Evolutionary conservation across 1,140 invertebrate species (phyloP).

Genomic region (Sycobia sp.): DNA sequence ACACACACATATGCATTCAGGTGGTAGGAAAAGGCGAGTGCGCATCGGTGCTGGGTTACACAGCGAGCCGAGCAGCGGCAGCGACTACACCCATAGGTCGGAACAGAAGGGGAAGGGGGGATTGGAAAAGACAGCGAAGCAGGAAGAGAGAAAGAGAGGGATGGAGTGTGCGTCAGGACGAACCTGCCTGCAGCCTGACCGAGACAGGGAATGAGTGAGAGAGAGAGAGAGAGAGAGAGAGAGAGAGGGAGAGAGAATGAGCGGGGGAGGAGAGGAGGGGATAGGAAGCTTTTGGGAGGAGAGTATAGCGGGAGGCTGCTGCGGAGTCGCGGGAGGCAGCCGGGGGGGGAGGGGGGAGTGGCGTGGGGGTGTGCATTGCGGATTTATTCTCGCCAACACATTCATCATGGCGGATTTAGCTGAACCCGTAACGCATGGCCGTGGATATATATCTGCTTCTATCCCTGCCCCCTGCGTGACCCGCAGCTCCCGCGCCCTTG

Average conservation of each 20-base stretch:
- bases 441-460: constrained; percentile 61
- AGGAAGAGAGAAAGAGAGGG: too few species aligned
- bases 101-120: too few species aligned
- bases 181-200: too few species aligned
- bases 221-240: not conserved
- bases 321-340: constrained; percentile 29
- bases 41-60: not conserved
- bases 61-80: not conserved
- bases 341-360: constrained; percentile 39
- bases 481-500: constrained; percentile 22
- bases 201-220: constrained; percentile 11
- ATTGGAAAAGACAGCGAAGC: too few species aligned
- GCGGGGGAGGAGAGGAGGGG: constrained; percentile 15
- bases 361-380: constrained; percentile 62
- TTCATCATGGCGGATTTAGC: constrained; percentile 65
- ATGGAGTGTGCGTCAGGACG: too few species aligned
- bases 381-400: constrained; percentile 65
- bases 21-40: not conserved
- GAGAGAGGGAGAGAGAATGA: constrained; percentile 15
- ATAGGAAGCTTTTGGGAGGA: constrained; percentile 36
- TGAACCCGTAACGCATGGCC: constrained; percentile 64
- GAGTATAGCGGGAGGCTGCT: constrained; percentile 13
- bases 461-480: constrained; percentile 23
- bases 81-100: too few species aligned
- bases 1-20: too few species aligned